Base-by-base conservation (phyloP, 2,888 invertebrate genomes). In the Euphydryas editha region DNA sequence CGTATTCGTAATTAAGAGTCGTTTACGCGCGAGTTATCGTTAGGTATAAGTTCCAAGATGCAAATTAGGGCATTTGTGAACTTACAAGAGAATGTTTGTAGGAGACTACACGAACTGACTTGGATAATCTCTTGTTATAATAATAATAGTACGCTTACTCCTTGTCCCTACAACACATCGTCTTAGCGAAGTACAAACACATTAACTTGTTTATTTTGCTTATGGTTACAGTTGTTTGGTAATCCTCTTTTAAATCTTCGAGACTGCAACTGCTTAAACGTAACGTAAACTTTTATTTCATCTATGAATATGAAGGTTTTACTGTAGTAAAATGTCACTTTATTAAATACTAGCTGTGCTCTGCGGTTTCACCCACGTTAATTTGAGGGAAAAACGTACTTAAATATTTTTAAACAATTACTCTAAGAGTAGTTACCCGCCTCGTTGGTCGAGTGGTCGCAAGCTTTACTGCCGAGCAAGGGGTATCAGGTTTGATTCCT, bases 111-210 rank as follows among this genome's bases (percentile, higher is more conserved):
- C 74, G 69, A 64, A 61, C 61, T 70, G 71, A 74, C 75, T 75
- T 70, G 69, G 73, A 78, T 86, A 82, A 86, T 86, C 85, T 82
- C 80, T 81, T 82, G 81, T 81, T 78, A 82, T 83, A 85, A 83
- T 69, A 85, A 83, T 69, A 74, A 67, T 76, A 80, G 72, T 73
- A 72, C 70, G 67, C 67, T 51, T 68, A 73, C 62, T 69, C 56
- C 44, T 21, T 13, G 49, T n/a, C 21, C 49, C 24, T 15, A 51
- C 21, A 24, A 51, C 49, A 51, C n/a, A 20, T 47, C 51, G 44
- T 61, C 55, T 65, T 58, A 18, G 36, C 17, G 13, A 54, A 24
- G 49, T 44, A 55, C 36, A n/a, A 30, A 10, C 54, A 18, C 18
- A 54, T 60, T 24, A 24, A 15, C 21, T 24, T 65, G 54, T 55